These are phyloP conservation scores for Corythaixoides concolor DNA, from an alignment of 2,113 vertebrate genomes.

Conservation along the genomic window DNA sequence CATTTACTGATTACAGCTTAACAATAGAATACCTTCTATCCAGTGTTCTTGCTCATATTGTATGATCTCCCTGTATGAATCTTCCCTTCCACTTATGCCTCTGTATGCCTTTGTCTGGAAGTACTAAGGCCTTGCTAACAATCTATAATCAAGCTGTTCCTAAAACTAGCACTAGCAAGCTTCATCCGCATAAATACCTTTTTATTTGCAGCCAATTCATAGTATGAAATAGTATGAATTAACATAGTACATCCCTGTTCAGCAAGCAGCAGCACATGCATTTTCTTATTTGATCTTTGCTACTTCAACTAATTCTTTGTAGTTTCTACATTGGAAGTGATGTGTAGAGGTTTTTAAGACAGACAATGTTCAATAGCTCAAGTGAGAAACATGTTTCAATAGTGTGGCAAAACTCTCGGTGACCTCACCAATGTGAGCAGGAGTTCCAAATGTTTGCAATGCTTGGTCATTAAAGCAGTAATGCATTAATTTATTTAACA, in stretches of 20 bases:
- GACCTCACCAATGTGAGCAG: background rate
- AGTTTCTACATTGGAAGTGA: background rate
- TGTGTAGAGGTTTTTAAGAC: background rate
- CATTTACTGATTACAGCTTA: background rate
- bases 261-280: background rate
- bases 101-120: background rate
- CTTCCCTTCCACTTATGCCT: background rate
- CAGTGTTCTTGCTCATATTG: background rate
- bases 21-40: background rate
- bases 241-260: background rate
- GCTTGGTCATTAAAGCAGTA: background rate
- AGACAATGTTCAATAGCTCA: background rate
- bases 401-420: background rate
- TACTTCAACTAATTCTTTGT: background rate
- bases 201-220: background rate
- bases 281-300: background rate
- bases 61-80: rapidly evolving
- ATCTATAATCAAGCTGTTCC: background rate
- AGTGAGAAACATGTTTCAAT: background rate
- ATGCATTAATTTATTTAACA: background rate
- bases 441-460: background rate
- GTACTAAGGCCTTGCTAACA: background rate
- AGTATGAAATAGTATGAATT: background rate
- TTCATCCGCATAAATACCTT: background rate
- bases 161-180: background rate